phyloP scores from a whole-genome alignment of 2,888 invertebrate species.

The Taphrorychus bicolor region DNA sequence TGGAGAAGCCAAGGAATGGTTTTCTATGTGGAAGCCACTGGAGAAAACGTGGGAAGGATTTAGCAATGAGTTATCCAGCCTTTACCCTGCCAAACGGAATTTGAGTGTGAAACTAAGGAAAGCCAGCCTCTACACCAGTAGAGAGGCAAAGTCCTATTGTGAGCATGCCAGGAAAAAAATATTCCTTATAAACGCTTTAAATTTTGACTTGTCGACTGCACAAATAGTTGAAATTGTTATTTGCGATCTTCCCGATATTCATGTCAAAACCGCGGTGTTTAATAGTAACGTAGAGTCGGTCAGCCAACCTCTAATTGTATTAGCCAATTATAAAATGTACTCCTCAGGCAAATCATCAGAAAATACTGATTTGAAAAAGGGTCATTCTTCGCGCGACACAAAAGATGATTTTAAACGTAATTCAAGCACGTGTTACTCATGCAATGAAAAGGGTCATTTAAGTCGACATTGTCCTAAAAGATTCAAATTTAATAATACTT shows the following conservation, averaged over 20 bases:
- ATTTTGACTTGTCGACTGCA: conserved; percentile 15
- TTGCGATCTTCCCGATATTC: conserved; percentile 20
- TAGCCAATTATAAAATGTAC: conserved; percentile 3
- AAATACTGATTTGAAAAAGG: neutral
- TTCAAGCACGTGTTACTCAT: too few relatives aligned
- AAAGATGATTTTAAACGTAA: neutral
- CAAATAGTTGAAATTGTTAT: conserved; percentile 27
- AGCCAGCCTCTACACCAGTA: conserved; percentile 26
- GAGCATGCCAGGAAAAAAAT: conserved; percentile 17
- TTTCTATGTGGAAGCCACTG: conserved; percentile 18
- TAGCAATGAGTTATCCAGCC: conserved; percentile 10
- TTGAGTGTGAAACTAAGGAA: conserved; percentile 26
- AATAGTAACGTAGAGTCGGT: conserved; percentile 4
- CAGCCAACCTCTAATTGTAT: neutral
- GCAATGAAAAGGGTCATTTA: too few relatives aligned
- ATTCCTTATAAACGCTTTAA: conserved; percentile 21
- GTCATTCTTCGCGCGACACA: neutral
- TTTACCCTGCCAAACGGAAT: conserved; percentile 33
- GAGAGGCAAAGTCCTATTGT: conserved; percentile 14
- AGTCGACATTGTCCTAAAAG: too few relatives aligned
- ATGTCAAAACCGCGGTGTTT: conserved; percentile 14
- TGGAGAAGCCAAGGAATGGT: conserved; percentile 25
- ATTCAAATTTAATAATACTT: too few relatives aligned
- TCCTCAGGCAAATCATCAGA: too few relatives aligned
- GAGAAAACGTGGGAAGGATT: conserved; percentile 30